Base-by-base conservation (phyloP, 2,797 vertebrate genomes). In the Hyperoplus immaculatus region DNA sequence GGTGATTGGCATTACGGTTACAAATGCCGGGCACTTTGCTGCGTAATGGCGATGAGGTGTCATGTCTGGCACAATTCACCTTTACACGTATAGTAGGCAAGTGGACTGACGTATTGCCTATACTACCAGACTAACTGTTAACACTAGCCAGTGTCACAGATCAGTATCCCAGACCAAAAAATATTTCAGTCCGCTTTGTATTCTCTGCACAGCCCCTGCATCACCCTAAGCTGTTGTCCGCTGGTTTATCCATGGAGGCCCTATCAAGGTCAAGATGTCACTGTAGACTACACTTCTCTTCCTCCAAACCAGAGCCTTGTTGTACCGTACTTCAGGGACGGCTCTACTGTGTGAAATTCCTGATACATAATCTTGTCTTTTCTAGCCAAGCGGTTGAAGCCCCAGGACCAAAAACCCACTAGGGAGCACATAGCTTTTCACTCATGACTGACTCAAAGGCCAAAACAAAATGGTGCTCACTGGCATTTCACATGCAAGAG, bases 361-460 rank as follows among this genome's bases (percentile, higher is more conserved):
- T 86, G 73, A 78, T 75, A 83, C 75, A 87, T 83, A 84, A 81
- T 84, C 75, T 84, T 82, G 80, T 84, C 72, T 72, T 86, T 81
- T 86, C 68, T 75, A 59, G 56, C 73, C 69, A 69, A 72, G 73
- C 69, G 16, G 56, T 66, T 76, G 69, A 86, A 81, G 57, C 70
- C 61, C 54, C 41, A 51, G 72, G 76, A 74, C 69, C 65, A 69
- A 73, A 29, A 80, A 70, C 73, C 71, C 65, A 79, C 73, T 6
- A n/a, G 75, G 71, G 70, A 80, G 65, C 18, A n/a, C 39, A 13
- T 38, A 50, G 71, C 72, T 68, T 83, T 90, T 90, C 78, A 90
- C 84, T 87, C 90, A 89, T 90, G 84, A 89, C 78, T 77, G 82
- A 82, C 77, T 91, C 72, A 91, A 93, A 90, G 83, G 85, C 84